phyloP scores from a whole-genome alignment of 2,113 vertebrate genomes.

The Trichomycterus rosablanca region DNA sequence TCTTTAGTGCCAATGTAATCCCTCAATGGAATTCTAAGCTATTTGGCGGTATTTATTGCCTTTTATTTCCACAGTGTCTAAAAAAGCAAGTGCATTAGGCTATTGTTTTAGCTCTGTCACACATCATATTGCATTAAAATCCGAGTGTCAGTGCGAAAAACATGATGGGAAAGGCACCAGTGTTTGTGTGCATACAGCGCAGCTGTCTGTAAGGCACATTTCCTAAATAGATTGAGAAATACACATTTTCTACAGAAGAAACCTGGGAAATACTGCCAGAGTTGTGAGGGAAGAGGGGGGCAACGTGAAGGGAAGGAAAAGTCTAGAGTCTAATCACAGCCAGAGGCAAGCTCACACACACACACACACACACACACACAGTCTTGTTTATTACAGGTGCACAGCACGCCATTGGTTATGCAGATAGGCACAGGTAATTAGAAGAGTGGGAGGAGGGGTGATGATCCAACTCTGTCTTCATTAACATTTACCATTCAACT shows the following conservation, averaged over 20 bases:
- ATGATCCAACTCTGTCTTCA: slow-evolving; percentile 33
- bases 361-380: background rate
- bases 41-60: slow-evolving; percentile 47
- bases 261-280: slow-evolving; percentile 26
- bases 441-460: slow-evolving; percentile 16
- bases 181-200: slow-evolving; percentile 26
- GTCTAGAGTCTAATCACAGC: background rate
- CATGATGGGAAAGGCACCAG: background rate
- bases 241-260: slow-evolving; percentile 11
- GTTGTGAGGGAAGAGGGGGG: background rate
- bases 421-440: slow-evolving; percentile 49
- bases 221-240: slow-evolving; percentile 26
- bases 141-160: slow-evolving; percentile 19
- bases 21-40: slow-evolving; percentile 51
- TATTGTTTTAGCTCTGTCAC: slow-evolving; percentile 44
- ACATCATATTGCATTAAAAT: slow-evolving; percentile 51
- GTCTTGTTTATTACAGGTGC: background rate
- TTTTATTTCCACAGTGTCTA: slow-evolving; percentile 52
- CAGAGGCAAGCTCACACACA: background rate
- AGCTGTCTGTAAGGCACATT: slow-evolving; percentile 31
- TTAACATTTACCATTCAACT: slow-evolving; percentile 46
- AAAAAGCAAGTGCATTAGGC: slow-evolving; percentile 35
- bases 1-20: slow-evolving; percentile 31
- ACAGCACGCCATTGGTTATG: slow-evolving; percentile 29
- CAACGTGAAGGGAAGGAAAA: slow-evolving; percentile 1